Evolutionary conservation across 2,888 invertebrate genomes (phyloP), one percentile per base, ranked within the genome.

Genomic region (Lycophotia porphyrea): DNA sequence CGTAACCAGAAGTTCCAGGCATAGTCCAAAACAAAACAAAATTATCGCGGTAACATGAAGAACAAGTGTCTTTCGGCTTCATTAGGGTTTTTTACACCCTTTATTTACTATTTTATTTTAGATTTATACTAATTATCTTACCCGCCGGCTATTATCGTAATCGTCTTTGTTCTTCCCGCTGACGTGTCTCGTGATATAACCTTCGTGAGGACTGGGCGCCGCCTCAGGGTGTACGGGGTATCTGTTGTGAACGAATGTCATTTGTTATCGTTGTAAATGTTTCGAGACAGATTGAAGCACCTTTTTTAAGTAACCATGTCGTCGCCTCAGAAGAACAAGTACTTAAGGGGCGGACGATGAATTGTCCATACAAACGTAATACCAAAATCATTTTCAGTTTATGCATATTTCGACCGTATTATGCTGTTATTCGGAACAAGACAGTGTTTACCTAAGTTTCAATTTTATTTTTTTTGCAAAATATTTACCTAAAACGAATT

Each of bases 171-270:
- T 98, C 90, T 98, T 98, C 0, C 98, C 98, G 90, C 98, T 98
- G 65, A 99, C 98, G 91, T 99, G 98, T 34, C 99, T 96, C 0
- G 99, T 98, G 69, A 99, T 98, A 91, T 99, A 99, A 49, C 98
- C 98, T 90, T 98, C 98, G 91, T 98, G 98, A 0, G 98, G 98
- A 93, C 98, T 98, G 1, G 98, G 97, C 3, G 97, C 97, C 34
- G 97, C 97, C 83, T 98, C 98, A 1, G 97, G 96, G 91, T 98
- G 97, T 27, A 97, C 97, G 0, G 97, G 97, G 91, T 97, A 96
- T 76, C 96, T 96, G 83, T 61, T 13, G 63, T 36, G 3, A 24
- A 67, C 24, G 31, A 58, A 58, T 5, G 13, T 8, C 39, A 44
- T 24, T 44, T 42, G 24, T 31, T 74, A 21, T 31, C 0, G n/a